Evolutionary conservation across 1,140 invertebrate genomes (phyloP), one percentile per base, ranked within the genome.

Genomic region (Musca vetustissima): DNA sequence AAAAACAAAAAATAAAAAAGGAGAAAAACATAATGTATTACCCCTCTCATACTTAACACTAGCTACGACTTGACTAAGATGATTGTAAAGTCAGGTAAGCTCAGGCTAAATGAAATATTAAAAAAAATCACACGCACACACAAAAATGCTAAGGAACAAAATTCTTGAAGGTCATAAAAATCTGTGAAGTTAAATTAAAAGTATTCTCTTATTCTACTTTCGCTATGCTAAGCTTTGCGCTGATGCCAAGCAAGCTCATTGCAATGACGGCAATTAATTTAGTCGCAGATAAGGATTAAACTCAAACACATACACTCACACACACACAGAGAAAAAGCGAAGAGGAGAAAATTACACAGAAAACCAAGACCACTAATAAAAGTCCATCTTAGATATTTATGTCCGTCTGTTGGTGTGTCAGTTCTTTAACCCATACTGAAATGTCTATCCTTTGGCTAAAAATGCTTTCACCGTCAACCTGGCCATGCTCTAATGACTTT

Each of bases 181-280:
- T 61, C 57, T 36, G n/a, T 21, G 19, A 17, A 61, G 57, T 21
- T 61, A 61, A 61, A 61, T 61, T 61, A 61, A 61, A 61, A 61
- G 57, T 36, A 61, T 61, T 61, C 36, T 43, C 13, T 43, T 43
- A 43, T 43, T 61, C 43, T 61, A 61, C 57, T 61, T 61, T 61
- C 57, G 49, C 49, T 22, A 0, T 19, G 28, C 57, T 61, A 36
- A 61, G 55, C 36, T n/a, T n/a, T 43, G 11, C 11, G 11, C 36
- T 43, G 36, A 43, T 43, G 36, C 36, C 36, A 43, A 13, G 6
- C 25, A 57, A 32, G 55, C 55, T 59, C 28, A 59, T 28, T 15
- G 25, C 14, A n/a, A 36, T 17, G 28, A 28, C 28, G 28, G 13
- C 24, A 28, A 57, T 13, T n/a, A 57, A 57, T 57, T 28, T 17